Conservation (phyloP, 2,113 vertebrate species). For the Rattus norvegicus region GRCr8 NC_086023.1:15877001-15877500, state of each 20-base stretch:
- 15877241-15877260: neutral
- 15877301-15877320: neutral
- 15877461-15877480: neutral
- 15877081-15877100: neutral
- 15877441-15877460: neutral
- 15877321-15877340: neutral
- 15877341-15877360: neutral
- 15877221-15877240: neutral
- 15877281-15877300: neutral
- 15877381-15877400: neutral
- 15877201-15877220: neutral
- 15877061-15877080: neutral
- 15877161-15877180: neutral
- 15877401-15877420: neutral
- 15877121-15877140: too few species aligned
- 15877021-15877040: too few species aligned
- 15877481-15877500: neutral
- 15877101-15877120: too few species aligned
- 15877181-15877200: neutral
- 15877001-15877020: too few species aligned
- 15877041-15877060: neutral
- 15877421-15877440: neutral
- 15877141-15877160: neutral
- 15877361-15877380: neutral
- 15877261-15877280: neutral